A percentile compares a stretch with the other conserved stretches of the same genome.
phyloP scores from a whole-genome alignment of 2,888 invertebrate species.

The Sesia apiformis region DNA sequence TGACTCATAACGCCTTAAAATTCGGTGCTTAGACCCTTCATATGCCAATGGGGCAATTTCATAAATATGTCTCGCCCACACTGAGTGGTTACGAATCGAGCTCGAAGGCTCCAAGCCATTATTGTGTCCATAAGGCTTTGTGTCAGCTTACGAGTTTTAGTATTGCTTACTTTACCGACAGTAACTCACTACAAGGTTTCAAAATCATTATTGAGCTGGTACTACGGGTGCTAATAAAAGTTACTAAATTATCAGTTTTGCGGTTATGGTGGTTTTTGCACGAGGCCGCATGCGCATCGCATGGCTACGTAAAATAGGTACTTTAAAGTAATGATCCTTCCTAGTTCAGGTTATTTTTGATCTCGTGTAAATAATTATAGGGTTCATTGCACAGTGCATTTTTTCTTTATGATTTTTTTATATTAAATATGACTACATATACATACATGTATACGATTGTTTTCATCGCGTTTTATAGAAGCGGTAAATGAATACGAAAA shows the following conservation, averaged over 20 bases:
- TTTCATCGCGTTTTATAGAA: no score
- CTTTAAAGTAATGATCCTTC: no score
- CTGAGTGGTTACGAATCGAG: conserved; percentile 13
- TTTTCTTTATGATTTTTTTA: no score
- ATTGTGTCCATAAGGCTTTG: conserved; percentile 37
- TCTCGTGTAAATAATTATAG: no score
- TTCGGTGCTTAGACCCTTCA: not conserved
- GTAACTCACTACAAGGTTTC: conserved; percentile 3
- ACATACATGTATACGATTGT: no score
- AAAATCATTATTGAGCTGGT: conserved; percentile 1
- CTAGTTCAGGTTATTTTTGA: no score
- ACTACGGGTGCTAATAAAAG: not conserved
- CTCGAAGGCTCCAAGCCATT: conserved; percentile 16
- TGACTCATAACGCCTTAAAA: not conserved
- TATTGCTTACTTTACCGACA: not conserved
- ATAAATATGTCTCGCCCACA: conserved; percentile 46
- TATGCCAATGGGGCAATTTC: conserved; percentile 14
- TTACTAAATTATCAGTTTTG: not conserved
- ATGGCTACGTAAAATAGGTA: no score
- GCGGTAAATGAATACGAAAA: no score
- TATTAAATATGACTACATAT: no score
- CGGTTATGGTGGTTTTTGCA: not conserved
- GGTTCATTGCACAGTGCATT: no score
- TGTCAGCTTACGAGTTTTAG: conserved; percentile 26
- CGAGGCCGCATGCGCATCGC: no score